Conservation (phyloP, 64 coral and sea anemone genomes). For the Dendronephthya gigantea region DNA sequence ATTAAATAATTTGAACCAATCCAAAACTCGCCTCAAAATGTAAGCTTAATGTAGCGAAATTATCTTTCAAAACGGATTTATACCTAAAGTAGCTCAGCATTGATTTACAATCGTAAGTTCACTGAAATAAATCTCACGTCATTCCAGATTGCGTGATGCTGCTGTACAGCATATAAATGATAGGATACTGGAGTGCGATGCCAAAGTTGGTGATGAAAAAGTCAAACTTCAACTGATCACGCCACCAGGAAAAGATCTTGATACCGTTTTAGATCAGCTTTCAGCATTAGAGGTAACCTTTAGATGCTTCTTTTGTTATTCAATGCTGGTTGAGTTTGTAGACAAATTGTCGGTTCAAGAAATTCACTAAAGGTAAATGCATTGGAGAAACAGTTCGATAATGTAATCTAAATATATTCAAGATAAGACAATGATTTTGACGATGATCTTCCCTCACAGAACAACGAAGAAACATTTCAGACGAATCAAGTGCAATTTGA, state of each 20-base stretch:
- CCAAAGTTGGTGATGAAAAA: neutral
- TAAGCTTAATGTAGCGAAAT: too few relatives aligned
- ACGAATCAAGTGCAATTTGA: neutral
- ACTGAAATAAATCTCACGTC: neutral
- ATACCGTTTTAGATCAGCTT: neutral
- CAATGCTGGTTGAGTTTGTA: too few relatives aligned
- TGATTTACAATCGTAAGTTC: neutral
- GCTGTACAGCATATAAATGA: neutral
- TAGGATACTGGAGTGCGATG: neutral
- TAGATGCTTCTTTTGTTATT: neutral
- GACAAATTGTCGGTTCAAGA: too few relatives aligned
- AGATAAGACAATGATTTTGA: too few relatives aligned
- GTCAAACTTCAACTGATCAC: neutral
- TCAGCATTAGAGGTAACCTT: neutral
- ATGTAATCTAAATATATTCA: too few relatives aligned
- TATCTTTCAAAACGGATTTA: too few relatives aligned
- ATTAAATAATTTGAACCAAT: too few relatives aligned
- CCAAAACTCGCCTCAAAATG: too few relatives aligned
- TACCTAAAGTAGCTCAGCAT: too few relatives aligned
- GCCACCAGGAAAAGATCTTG: conserved; percentile 1
- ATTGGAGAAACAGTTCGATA: too few relatives aligned
- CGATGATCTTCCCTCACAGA: neutral
- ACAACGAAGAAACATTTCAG: neutral
- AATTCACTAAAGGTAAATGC: too few relatives aligned
- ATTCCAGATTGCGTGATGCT: neutral